Evolutionary conservation across 2,113 vertebrate species (phyloP).

Genomic region (Salminus brasiliensis): DNA sequence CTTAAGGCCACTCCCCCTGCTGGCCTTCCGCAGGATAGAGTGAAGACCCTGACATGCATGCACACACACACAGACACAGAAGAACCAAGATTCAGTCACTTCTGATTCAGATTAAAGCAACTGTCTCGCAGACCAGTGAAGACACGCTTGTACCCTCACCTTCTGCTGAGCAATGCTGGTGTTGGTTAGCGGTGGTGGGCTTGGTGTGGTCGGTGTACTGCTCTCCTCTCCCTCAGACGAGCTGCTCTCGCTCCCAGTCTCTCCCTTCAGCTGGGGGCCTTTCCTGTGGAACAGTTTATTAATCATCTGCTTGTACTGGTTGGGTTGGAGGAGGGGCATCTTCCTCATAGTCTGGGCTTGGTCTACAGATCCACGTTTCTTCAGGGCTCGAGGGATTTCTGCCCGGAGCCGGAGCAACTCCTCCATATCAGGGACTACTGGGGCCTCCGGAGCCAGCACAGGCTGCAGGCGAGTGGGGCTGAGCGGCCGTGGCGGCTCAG

Average conservation of each 20-base stretch:
- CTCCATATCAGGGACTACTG: slow-evolving; percentile 74
- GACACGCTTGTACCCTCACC: too few relatives aligned
- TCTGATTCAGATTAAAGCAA: neutral
- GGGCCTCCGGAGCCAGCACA: slow-evolving; percentile 78
- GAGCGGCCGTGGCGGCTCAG: slow-evolving; percentile 74
- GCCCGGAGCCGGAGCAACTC: slow-evolving; percentile 83
- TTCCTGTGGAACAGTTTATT: slow-evolving; percentile 80
- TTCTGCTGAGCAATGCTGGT: slow-evolving; percentile 52
- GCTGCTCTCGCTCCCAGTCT: slow-evolving; percentile 59
- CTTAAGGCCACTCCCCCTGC: slow-evolving; percentile 56
- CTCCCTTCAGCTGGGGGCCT: slow-evolving; percentile 46
- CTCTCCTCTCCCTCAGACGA: slow-evolving; percentile 75
- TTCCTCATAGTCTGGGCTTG: slow-evolving; percentile 59
- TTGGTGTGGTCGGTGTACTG: neutral
- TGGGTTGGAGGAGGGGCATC: slow-evolving; percentile 72
- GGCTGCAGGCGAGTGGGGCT: slow-evolving; percentile 90
- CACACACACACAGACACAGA: neutral
- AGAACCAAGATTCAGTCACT: neutral
- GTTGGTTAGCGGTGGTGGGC: slow-evolving; percentile 5
- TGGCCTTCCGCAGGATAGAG: slow-evolving; percentile 79
- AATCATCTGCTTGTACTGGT: slow-evolving; percentile 87
- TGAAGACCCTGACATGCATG: slow-evolving; percentile 74
- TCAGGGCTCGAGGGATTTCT: slow-evolving; percentile 86
- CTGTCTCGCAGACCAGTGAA: neutral
- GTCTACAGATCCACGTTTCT: slow-evolving; percentile 83